Conservation (phyloP, 2,113 vertebrate species). For the Myanophis thanlyinensis region DNA sequence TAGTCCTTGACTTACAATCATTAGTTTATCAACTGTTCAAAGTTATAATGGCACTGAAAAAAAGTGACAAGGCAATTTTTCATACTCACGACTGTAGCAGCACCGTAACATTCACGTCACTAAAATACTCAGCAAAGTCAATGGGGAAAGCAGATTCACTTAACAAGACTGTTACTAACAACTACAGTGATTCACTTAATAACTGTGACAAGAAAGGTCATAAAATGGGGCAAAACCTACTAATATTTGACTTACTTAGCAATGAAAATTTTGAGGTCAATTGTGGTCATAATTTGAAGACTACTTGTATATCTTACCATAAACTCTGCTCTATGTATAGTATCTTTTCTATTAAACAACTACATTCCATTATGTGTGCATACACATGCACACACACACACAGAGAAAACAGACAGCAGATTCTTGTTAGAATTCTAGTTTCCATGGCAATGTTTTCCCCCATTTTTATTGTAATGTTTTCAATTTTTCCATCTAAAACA, state of each 20-base stretch:
- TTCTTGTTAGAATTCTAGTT: conserved; percentile 2
- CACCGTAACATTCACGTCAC: not conserved
- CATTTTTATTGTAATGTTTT: not conserved
- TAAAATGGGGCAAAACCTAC: not conserved
- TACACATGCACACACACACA: not conserved
- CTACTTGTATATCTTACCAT: not conserved
- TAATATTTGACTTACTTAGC: not conserved
- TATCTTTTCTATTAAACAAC: not conserved
- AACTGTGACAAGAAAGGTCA: not conserved
- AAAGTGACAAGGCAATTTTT: not conserved
- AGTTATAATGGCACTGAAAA: not conserved
- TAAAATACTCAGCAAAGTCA: not conserved
- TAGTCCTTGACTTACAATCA: not conserved
- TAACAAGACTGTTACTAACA: not conserved
- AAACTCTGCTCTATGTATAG: not conserved
- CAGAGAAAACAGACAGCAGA: not conserved
- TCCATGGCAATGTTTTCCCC: not conserved
- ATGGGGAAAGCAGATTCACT: not conserved
- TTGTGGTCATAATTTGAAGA: not conserved
- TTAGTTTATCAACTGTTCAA: not conserved
- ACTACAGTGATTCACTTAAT: not conserved
- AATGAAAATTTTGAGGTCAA: not conserved
- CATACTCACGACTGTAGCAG: not conserved
- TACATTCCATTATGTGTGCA: not conserved
- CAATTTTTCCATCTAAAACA: not conserved